Evolutionary conservation across 2,888 invertebrate species (phyloP).

Genomic region (Eretmocerus hayati): DNA sequence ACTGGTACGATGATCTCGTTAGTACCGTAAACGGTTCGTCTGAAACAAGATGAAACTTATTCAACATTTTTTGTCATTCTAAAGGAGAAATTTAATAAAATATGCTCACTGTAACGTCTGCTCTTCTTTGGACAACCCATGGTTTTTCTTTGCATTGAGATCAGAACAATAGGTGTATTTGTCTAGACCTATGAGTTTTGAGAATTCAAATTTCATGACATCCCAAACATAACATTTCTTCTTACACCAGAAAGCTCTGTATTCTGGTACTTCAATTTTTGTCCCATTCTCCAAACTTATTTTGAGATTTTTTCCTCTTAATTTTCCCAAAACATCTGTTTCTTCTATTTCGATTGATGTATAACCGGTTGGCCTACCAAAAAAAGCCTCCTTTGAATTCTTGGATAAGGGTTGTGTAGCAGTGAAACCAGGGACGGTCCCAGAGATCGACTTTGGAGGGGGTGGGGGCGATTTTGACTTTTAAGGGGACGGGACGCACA

Average conservation of each 20-base stretch:
- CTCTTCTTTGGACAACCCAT: conserved; percentile 55
- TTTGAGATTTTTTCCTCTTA: conserved; percentile 30
- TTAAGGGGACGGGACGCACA: too few relatives aligned
- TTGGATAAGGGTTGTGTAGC: too few relatives aligned
- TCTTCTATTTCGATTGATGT: not conserved
- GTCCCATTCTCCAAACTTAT: conserved; percentile 41
- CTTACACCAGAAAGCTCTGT: conserved; percentile 49
- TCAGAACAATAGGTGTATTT: conserved; percentile 41
- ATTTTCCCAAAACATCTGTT: conserved; percentile 7
- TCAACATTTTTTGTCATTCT: not conserved
- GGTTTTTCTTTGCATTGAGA: conserved; percentile 40
- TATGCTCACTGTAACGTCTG: conserved; percentile 57
- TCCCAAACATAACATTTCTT: conserved; percentile 54
- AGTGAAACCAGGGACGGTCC: too few relatives aligned
- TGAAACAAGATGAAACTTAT: conserved; percentile 34
- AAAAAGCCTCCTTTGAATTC: too few relatives aligned
- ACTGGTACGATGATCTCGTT: conserved; percentile 68
- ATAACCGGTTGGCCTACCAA: too few relatives aligned
- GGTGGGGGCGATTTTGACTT: too few relatives aligned
- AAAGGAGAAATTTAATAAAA: not conserved
- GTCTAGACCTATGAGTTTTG: conserved; percentile 49
- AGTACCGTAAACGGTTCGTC: conserved; percentile 62
- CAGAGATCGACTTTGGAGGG: too few relatives aligned
- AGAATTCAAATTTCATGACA: conserved; percentile 43
- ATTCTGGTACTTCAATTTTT: conserved; percentile 35